Evolutionary conservation across 2,888 invertebrate genomes (phyloP).

Genomic region (Pristionchus mayeri): DNA sequence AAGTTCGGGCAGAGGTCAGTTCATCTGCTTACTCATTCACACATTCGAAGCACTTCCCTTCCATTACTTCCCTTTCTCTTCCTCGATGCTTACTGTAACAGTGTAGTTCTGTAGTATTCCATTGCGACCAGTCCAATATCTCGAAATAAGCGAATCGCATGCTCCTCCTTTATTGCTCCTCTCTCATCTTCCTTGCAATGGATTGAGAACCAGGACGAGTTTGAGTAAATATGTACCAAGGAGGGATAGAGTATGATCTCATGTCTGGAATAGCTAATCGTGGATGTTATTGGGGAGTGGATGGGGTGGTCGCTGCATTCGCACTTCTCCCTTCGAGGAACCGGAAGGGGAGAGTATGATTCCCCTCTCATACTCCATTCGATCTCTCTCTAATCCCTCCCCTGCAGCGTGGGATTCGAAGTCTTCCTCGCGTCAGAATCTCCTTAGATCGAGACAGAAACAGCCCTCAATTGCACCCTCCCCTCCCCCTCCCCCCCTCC

Average conservation of each 20-base stretch:
- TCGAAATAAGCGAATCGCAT: not conserved
- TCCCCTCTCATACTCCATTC: not conserved
- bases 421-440: not conserved
- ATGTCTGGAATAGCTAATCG: slow-evolving; percentile 1
- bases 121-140: not conserved
- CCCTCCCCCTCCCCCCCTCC: not conserved
- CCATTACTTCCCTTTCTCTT: not conserved
- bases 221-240: not conserved
- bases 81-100: not conserved
- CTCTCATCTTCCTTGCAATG: slow-evolving; percentile 14
- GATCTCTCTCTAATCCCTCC: not conserved
- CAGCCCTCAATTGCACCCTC: not conserved
- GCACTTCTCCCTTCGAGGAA: too few relatives aligned
- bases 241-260: not conserved
- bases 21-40: not conserved
- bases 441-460: not conserved
- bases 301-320: not conserved
- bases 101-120: not conserved
- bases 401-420: too few relatives aligned
- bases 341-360: not conserved
- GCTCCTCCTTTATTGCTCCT: slow-evolving; percentile 27
- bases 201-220: slow-evolving; percentile 18
- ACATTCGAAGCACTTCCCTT: not conserved
- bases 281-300: not conserved
- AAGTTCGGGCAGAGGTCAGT: slow-evolving; percentile 20